Percentiles rank a stretch among this genome's conserved stretches.
phyloP scores from a whole-genome alignment of 2,113 vertebrate species.

The Silurus meridionalis region DNA sequence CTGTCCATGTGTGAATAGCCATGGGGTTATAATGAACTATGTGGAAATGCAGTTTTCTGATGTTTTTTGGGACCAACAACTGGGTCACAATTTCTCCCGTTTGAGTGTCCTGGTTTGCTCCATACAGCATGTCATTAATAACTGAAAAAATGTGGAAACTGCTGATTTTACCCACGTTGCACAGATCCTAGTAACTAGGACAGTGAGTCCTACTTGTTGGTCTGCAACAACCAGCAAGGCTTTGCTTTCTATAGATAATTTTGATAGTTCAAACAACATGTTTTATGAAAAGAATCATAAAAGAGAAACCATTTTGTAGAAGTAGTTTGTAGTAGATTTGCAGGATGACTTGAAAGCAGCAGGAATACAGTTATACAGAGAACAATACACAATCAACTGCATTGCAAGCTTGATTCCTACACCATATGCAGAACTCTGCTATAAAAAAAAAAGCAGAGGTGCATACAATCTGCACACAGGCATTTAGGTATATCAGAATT shows the following conservation, averaged over 20 bases:
- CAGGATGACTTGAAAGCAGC: background rate
- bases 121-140: background rate
- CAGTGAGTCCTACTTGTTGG: background rate
- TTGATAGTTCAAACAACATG: background rate
- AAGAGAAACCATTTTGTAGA: background rate
- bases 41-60: background rate
- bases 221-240: background rate
- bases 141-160: slow-evolving; percentile 4
- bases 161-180: slow-evolving; percentile 2
- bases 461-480: background rate
- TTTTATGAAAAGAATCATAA: background rate
- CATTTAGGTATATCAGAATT: background rate
- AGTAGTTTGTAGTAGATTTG: background rate
- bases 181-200: background rate
- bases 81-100: background rate
- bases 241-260: background rate
- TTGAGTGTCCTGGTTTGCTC: background rate
- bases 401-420: background rate
- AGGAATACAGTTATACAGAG: background rate
- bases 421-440: background rate
- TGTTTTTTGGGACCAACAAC: background rate
- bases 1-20: background rate
- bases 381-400: background rate
- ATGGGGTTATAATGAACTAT: background rate
- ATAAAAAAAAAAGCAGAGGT: background rate